Evolutionary conservation across 2,113 vertebrate genomes (phyloP).

Genomic region (Clupea harengus): DNA sequence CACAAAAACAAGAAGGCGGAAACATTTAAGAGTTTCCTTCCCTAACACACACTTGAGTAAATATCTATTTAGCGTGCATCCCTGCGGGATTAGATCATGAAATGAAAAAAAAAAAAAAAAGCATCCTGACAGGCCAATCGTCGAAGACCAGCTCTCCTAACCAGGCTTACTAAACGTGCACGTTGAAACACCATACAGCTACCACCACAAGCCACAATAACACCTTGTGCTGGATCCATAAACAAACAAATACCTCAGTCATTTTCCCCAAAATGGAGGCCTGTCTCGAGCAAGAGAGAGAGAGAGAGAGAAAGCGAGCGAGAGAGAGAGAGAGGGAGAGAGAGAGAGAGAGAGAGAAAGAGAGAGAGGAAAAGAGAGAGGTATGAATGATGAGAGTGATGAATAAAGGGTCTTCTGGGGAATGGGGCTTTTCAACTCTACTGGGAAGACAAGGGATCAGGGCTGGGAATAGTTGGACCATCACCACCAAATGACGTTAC

Average conservation of each 20-base stretch:
- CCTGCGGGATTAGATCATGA: background rate
- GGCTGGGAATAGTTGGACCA: background rate
- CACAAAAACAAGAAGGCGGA: background rate
- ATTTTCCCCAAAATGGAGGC: constrained; percentile 74
- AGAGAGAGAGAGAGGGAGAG: background rate
- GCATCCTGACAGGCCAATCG: background rate
- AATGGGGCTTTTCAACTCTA: background rate
- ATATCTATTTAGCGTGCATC: constrained; percentile 19
- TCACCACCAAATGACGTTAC: background rate
- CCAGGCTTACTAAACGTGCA: constrained; percentile 38
- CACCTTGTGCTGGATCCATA: constrained; percentile 60
- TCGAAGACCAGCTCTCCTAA: constrained; percentile 1
- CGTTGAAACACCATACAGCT: constrained; percentile 31
- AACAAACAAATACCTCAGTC: constrained; percentile 76
- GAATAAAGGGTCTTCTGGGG: background rate
- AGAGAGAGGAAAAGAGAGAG: background rate
- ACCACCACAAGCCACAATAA: constrained; percentile 54
- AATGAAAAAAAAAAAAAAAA: background rate
- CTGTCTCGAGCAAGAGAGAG: constrained; percentile 66
- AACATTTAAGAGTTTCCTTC: background rate
- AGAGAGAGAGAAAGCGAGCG: constrained; percentile 2
- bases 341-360: background rate
- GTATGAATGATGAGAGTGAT: background rate
- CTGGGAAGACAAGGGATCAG: background rate
- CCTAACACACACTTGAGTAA: background rate